phyloP scores from a whole-genome alignment of 2,797 vertebrate genomes.

The Sebastes cheni region DNA sequence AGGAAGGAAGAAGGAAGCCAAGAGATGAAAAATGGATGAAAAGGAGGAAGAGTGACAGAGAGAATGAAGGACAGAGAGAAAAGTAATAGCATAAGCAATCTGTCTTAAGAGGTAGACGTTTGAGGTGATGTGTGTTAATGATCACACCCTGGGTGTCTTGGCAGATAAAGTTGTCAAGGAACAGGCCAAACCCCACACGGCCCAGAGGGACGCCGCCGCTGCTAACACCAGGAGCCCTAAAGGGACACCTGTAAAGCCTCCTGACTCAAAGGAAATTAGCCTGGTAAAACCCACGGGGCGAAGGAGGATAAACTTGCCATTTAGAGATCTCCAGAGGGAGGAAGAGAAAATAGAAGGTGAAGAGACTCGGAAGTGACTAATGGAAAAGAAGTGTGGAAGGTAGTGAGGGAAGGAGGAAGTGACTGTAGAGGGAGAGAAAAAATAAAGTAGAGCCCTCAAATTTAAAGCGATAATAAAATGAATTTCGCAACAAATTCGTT shows the following conservation, averaged over 20 bases:
- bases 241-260: constrained; percentile 64
- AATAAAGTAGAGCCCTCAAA: neutral
- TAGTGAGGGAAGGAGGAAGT: neutral
- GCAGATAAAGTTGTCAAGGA: constrained; percentile 50
- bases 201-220: constrained; percentile 17
- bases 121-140: constrained; percentile 35
- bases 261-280: constrained; percentile 65
- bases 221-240: constrained; percentile 37
- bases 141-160: constrained; percentile 24
- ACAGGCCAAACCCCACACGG: constrained; percentile 15
- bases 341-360: constrained; percentile 41
- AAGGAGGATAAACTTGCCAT: constrained; percentile 54
- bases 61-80: neutral
- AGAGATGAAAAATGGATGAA: neutral
- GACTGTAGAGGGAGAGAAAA: neutral
- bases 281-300: constrained; percentile 38
- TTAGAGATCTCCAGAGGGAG: constrained; percentile 55
- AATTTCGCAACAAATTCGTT: too few species aligned
- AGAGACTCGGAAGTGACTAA: constrained; percentile 32
- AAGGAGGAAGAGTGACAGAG: neutral
- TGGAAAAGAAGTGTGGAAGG: constrained; percentile 21
- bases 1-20: neutral
- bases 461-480: too few species aligned
- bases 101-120: neutral
- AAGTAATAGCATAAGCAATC: neutral